Conservation (phyloP, 1,140 invertebrate genomes). For the Drosophila nebulosa region DNA sequence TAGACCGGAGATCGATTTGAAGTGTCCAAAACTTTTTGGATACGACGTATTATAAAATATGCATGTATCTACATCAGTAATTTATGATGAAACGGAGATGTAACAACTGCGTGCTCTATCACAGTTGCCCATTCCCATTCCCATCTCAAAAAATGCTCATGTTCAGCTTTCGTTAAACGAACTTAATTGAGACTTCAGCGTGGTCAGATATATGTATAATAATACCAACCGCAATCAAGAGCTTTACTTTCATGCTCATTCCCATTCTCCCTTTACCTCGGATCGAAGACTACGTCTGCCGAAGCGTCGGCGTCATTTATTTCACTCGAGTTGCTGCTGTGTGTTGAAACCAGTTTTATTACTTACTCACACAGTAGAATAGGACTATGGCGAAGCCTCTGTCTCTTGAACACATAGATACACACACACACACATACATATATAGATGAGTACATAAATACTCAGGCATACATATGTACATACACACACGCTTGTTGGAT, state of each 20-base stretch:
- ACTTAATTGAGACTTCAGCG: conserved; percentile 22
- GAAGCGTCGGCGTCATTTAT: conserved; percentile 16
- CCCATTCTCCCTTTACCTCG: conserved; percentile 7
- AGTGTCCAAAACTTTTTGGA: background rate
- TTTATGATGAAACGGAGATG: background rate
- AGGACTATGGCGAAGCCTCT: background rate
- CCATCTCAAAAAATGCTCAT: conserved; percentile 5
- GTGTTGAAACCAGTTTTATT: conserved; percentile 12
- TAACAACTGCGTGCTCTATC: background rate
- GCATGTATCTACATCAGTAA: background rate
- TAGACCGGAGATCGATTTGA: background rate
- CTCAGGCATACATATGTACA: background rate
- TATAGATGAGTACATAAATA: background rate
- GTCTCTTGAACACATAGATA: background rate
- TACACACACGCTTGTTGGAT: background rate
- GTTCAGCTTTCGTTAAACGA: conserved; percentile 20
- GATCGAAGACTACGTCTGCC: background rate
- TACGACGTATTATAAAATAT: background rate
- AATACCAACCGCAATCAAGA: conserved; percentile 16
- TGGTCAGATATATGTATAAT: conserved; percentile 17
- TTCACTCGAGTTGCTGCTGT: conserved; percentile 15
- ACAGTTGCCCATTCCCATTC: background rate
- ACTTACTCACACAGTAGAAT: conserved; percentile 6
- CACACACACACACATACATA: background rate
- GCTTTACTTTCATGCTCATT: conserved; percentile 11